Percentiles rank a stretch among this genome's conserved stretches.
These are phyloP conservation scores for Hydrozoanthus tunicans DNA, from an alignment of 64 coral and sea anemone genomes.

Conservation along the genomic window DNA sequence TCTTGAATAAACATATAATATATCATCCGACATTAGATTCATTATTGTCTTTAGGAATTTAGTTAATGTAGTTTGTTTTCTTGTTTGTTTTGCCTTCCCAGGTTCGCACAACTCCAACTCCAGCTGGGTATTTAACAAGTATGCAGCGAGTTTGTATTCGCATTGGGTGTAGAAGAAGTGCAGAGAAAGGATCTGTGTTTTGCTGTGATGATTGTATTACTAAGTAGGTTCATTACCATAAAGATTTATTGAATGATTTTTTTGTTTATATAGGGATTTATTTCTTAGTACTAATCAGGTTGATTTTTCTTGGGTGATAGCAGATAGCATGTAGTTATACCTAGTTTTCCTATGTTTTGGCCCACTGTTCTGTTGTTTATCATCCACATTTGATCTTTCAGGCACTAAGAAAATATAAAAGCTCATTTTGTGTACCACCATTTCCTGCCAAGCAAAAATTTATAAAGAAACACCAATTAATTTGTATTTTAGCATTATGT, in stretches of 20 bases:
- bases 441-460: too few relatives aligned
- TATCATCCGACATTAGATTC: neutral
- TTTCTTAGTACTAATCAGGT: neutral
- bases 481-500: too few relatives aligned
- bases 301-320: neutral
- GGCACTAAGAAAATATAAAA: too few relatives aligned
- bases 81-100: neutral
- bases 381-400: too few relatives aligned
- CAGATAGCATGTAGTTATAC: neutral
- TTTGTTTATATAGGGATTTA: too few relatives aligned
- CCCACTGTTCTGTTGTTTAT: too few relatives aligned
- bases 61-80: neutral
- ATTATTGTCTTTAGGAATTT: neutral
- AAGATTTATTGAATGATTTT: neutral
- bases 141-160: conserved; percentile 68
- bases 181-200: conserved; percentile 72
- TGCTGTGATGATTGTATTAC: conserved; percentile 83
- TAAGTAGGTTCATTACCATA: conserved; percentile 52
- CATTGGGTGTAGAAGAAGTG: conserved; percentile 52
- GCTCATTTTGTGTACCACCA: too few relatives aligned
- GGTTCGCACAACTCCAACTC: conserved; percentile 96
- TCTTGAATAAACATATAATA: neutral
- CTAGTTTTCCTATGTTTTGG: neutral
- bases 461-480: too few relatives aligned
- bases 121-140: conserved; percentile 66